Percentiles rank a stretch among this genome's conserved stretches.
phyloP scores from a whole-genome alignment of 1,140 invertebrate genomes.

The Drosophila kohkoa region DNA sequence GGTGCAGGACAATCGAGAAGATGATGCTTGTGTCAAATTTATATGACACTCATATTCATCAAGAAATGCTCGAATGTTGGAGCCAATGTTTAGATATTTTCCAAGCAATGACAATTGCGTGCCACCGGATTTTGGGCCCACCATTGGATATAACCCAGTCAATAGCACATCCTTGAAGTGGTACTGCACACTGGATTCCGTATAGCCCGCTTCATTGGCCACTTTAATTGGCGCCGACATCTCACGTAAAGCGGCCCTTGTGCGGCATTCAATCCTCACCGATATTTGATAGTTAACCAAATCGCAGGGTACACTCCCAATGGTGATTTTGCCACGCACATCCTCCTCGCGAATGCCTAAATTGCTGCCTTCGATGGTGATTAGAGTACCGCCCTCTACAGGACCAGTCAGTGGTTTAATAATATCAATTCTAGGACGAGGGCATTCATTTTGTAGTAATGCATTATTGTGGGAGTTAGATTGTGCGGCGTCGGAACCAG shows the following conservation, averaged over 20 bases:
- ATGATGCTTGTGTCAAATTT: constrained; percentile 95
- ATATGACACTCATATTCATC: constrained; percentile 95
- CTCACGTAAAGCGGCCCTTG: constrained; percentile 91
- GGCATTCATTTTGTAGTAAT: constrained; percentile 92
- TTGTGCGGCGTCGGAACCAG: background rate
- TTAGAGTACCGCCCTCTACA: constrained; percentile 96
- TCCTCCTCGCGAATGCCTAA: constrained; percentile 96
- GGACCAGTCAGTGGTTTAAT: constrained; percentile 97
- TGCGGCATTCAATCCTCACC: constrained; percentile 95
- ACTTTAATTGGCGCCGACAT: constrained; percentile 93
- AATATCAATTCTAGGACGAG: constrained; percentile 96
- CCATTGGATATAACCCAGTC: constrained; percentile 91
- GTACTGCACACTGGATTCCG: constrained; percentile 94
- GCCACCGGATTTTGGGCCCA: constrained; percentile 97
- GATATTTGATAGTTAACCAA: constrained; percentile 96
- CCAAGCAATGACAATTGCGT: constrained; percentile 96
- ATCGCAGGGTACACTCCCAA: constrained; percentile 95
- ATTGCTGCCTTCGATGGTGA: constrained; percentile 98
- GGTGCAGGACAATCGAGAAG: constrained; percentile 93
- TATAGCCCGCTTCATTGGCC: constrained; percentile 95
- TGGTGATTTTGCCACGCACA: constrained; percentile 95
- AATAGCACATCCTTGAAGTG: constrained; percentile 95
- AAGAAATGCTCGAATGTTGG: constrained; percentile 93
- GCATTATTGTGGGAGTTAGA: background rate
- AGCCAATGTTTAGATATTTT: constrained; percentile 97